phyloP scores from a whole-genome alignment of 2,797 vertebrate species.

The Sphaeramia orbicularis region DNA sequence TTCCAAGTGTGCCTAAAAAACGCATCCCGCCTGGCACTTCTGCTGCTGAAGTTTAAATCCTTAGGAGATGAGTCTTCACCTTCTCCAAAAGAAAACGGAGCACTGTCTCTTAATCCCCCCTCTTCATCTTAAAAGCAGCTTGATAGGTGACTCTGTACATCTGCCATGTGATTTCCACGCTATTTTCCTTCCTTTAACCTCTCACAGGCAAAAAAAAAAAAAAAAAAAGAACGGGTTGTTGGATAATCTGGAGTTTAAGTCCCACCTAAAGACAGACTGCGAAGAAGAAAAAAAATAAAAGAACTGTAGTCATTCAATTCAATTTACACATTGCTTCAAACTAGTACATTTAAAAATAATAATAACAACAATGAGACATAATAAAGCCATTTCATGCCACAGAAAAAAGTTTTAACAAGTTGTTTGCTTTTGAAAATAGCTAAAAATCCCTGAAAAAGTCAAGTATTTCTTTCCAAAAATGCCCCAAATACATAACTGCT shows the following conservation, averaged over 20 bases:
- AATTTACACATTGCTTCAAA: neutral
- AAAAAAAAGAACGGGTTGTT: constrained; percentile 40
- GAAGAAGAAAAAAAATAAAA: constrained; percentile 19
- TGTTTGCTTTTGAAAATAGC: neutral
- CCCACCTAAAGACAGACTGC: constrained; percentile 56
- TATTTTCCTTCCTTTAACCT: constrained; percentile 54
- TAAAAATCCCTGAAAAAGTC: constrained; percentile 22
- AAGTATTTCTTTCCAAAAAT: neutral
- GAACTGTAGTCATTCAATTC: neutral
- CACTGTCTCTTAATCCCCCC: constrained; percentile 73
- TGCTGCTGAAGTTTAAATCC: constrained; percentile 74
- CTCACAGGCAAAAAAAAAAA: constrained; percentile 28
- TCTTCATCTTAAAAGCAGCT: constrained; percentile 55
- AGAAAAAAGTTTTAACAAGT: constrained; percentile 19
- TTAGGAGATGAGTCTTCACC: constrained; percentile 66
- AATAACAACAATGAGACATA: too few species aligned
- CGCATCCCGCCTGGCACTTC: constrained; percentile 61
- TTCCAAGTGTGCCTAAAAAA: constrained; percentile 72
- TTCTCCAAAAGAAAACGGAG: constrained; percentile 61
- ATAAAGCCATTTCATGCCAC: neutral
- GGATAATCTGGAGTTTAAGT: constrained; percentile 59
- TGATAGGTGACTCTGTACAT: constrained; percentile 61
- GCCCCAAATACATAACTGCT: neutral
- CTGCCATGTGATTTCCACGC: constrained; percentile 54
- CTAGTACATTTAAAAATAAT: neutral